Evolutionary conservation across 2,113 vertebrate species (phyloP).

Genomic region (Eidolon helvum): DNA sequence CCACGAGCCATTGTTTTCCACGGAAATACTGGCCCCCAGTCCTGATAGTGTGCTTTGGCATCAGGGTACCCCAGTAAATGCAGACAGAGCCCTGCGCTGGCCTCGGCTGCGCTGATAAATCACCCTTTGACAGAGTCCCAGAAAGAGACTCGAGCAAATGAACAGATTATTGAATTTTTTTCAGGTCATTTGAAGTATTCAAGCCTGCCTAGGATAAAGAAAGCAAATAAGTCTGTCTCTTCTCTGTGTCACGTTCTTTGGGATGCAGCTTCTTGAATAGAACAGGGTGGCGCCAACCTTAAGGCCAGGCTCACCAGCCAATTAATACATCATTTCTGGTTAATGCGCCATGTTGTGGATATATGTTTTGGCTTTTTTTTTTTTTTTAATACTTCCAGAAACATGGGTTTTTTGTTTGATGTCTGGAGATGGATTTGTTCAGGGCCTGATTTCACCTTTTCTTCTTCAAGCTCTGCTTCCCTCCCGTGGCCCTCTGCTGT

Average conservation of each 20-base stretch:
- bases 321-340: neutral
- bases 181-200: slow-evolving; percentile 63
- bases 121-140: slow-evolving; percentile 25
- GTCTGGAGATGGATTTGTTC: neutral
- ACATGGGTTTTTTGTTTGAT: neutral
- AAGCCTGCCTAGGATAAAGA: slow-evolving; percentile 17
- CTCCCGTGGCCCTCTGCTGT: neutral
- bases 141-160: slow-evolving; percentile 49
- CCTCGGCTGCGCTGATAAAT: slow-evolving; percentile 46
- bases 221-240: slow-evolving; percentile 44
- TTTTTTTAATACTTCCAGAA: neutral
- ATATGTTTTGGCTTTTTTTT: neutral
- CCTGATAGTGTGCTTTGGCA: slow-evolving; percentile 43
- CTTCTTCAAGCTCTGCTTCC: neutral
- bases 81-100: neutral
- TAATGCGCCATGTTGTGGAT: neutral
- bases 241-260: neutral
- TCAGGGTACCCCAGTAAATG: slow-evolving; percentile 4
- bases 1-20: slow-evolving; percentile 7
- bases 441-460: neutral
- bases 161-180: slow-evolving; percentile 71
- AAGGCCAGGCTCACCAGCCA: neutral
- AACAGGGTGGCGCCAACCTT: neutral
- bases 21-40: neutral
- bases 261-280: neutral